Evolutionary conservation across 2,113 vertebrate species (phyloP).

Genomic region (Leucosticte australis): DNA sequence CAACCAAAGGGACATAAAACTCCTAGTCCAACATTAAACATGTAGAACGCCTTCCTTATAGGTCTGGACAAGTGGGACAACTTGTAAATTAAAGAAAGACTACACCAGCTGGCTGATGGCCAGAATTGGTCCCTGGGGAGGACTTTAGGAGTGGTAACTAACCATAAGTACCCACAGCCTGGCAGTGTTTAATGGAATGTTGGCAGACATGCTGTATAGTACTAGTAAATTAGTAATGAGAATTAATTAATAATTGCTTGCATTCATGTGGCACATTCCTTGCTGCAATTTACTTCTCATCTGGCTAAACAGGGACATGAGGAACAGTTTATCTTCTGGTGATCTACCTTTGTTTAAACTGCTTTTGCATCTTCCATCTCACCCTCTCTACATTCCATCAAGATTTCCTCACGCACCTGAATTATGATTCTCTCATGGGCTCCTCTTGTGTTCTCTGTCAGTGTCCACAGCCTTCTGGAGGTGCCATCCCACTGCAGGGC

Average conservation of each 20-base stretch:
- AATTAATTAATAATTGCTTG: slow-evolving; percentile 48
- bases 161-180: slow-evolving; percentile 24
- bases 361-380: neutral
- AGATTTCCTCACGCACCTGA: neutral
- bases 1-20: neutral
- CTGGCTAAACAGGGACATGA: neutral
- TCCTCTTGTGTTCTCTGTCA: neutral
- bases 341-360: neutral
- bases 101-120: slow-evolving; percentile 20
- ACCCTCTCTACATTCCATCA: neutral
- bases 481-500: neutral
- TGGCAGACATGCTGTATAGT: slow-evolving; percentile 12
- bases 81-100: slow-evolving; percentile 22
- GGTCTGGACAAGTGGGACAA: neutral
- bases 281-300: slow-evolving; percentile 20
- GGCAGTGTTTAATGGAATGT: slow-evolving; percentile 28
- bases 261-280: slow-evolving; percentile 6
- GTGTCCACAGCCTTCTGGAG: neutral
- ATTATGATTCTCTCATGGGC: neutral
- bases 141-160: slow-evolving; percentile 43
- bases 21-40: neutral
- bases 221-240: slow-evolving; percentile 56
- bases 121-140: slow-evolving; percentile 12
- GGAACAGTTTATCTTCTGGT: neutral
- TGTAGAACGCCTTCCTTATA: neutral